Evolutionary conservation across 2,797 vertebrate genomes (phyloP).

Genomic region (Anabacerthia variegaticeps): DNA sequence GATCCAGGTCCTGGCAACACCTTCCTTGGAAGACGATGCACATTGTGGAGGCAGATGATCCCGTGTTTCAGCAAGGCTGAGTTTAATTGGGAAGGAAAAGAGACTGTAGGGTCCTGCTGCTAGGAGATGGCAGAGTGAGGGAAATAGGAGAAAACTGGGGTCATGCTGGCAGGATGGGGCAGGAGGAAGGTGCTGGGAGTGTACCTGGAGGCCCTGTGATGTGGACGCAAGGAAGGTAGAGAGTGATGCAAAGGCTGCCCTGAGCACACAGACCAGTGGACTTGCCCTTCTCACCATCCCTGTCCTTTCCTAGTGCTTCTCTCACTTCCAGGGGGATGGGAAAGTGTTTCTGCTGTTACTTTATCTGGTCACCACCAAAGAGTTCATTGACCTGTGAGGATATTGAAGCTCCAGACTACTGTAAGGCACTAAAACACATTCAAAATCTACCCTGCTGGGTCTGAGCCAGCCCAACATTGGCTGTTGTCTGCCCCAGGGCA

Average conservation of each 20-base stretch:
- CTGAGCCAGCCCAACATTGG: neutral
- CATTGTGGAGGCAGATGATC: fast-evolving
- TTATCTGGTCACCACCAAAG: neutral
- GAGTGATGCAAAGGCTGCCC: neutral
- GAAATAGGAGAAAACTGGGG: fast-evolving
- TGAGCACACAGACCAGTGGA: fast-evolving
- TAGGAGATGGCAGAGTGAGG: neutral
- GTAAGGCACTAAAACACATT: neutral
- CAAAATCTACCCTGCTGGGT: neutral
- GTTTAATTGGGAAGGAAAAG: neutral
- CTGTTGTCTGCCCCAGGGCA: neutral
- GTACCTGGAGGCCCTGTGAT: neutral
- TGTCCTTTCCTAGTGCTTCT: neutral
- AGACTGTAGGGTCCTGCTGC: neutral
- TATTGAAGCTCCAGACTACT: neutral
- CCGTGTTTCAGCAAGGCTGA: fast-evolving
- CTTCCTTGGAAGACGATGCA: fast-evolving
- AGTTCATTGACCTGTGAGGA: neutral
- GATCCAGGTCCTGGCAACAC: neutral
- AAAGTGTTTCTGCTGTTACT: neutral
- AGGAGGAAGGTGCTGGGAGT: neutral
- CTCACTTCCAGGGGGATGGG: neutral
- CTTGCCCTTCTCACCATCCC: neutral
- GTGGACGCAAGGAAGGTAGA: neutral
- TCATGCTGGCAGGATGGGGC: neutral